Base-by-base conservation (phyloP, 2,888 invertebrate species). In the Troides oblongomaculatus region DNA sequence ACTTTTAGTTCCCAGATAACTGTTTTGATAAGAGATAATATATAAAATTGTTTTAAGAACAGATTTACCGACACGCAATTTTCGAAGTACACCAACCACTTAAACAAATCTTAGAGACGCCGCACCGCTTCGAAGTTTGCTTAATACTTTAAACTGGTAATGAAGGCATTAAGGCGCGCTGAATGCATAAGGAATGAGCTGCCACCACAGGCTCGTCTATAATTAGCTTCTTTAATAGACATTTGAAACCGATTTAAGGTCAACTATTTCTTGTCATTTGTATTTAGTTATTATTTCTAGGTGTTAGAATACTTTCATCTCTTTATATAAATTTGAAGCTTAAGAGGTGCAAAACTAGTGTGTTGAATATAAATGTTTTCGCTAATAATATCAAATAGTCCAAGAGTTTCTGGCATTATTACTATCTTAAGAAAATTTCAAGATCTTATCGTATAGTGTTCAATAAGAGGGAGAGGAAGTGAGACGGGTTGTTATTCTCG, bases 111-210 rank as follows among this genome's bases (percentile, higher is more conserved):
- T 84, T 80, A 77, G 80, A 85, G 84, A 81, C 82, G 81, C 83
- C 82, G 85, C 81, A 78, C 81, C 81, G 81, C 80, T 83, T 79
- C 82, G 74, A 86, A 90, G 89, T 90, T 90, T 88, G 85, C 86
- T 86, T 90, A 89, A 90, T 90, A 90, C 91, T 91, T 91, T 90
- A 90, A 92, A 91, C 90, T 90, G 87, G 86, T 90, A 90, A 91
- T 90, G 89, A 91, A 90, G 88, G 88, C 85, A 89, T 90, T 90
- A 90, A 86, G 83, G 85, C 88, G 84, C 87, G 86, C 87, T 86
- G 90, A 89, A 90, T 91, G 91, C 89, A 92, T 92, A 79, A 89
- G 79, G 77, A 86, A 90, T 90, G 87, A 89, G 88, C 77, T 79
- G 77, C 82, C 76, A 77, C 85, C 85, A 78, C 87, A 80, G 82